phyloP scores from a whole-genome alignment of 2,888 invertebrate species.

The Hyposoter didymator region DNA sequence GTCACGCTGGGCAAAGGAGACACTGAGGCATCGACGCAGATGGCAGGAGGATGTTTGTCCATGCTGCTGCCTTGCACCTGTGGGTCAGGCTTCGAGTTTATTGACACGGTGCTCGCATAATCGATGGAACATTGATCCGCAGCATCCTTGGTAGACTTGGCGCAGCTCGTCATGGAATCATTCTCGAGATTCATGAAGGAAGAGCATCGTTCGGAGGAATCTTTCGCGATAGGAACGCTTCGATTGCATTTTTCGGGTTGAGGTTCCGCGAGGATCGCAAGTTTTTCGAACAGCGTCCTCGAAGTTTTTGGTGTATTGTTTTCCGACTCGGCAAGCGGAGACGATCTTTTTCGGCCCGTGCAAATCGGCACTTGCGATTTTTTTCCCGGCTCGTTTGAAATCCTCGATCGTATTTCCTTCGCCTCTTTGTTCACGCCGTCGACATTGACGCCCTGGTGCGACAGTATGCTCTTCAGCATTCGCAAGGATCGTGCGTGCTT shows the following conservation, averaged over 20 bases:
- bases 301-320: conserved; percentile 32
- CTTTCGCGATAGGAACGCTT: background rate
- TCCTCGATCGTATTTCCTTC: conserved; percentile 38
- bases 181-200: conserved; percentile 42
- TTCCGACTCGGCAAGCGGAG: background rate
- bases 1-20: conserved; percentile 31
- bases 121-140: conserved; percentile 47
- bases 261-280: conserved; percentile 53
- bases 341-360: background rate
- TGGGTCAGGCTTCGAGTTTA: conserved; percentile 10
- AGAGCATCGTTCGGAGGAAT: background rate
- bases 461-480: conserved; percentile 67
- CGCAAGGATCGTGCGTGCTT: conserved; percentile 59
- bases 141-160: conserved; percentile 46
- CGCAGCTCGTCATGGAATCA: conserved; percentile 44
- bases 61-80: conserved; percentile 25
- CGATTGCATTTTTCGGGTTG: background rate
- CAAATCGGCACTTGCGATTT: conserved; percentile 42
- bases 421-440: conserved; percentile 22
- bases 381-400: conserved; percentile 25
- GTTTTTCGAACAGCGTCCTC: conserved; percentile 55
- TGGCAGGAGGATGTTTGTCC: background rate
- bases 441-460: conserved; percentile 48
- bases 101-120: conserved; percentile 21
- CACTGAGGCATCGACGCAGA: conserved; percentile 32